phyloP scores from a whole-genome alignment of 2,888 invertebrate species.

The Ceraclea dissimilis region DNA sequence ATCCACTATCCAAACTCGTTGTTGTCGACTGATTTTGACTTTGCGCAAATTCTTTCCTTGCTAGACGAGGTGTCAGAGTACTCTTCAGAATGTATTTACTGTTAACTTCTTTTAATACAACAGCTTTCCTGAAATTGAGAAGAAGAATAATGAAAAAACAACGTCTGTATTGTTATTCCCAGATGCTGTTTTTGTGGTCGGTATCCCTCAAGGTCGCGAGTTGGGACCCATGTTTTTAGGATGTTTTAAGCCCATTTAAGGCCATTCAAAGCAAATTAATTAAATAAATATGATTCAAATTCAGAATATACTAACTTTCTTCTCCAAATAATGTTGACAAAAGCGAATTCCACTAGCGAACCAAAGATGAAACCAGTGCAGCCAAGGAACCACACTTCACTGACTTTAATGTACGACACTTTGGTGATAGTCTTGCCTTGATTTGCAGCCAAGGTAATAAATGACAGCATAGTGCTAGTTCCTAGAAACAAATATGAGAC shows the following conservation, averaged over 20 bases:
- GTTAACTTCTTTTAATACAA: conserved; percentile 64
- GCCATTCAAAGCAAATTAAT: too few relatives aligned
- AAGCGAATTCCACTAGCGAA: conserved; percentile 79
- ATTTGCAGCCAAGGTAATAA: conserved; percentile 81
- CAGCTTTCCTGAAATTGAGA: conserved; percentile 50
- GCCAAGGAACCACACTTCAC: conserved; percentile 83
- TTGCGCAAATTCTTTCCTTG: conserved; percentile 60
- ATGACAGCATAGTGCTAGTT: conserved; percentile 79
- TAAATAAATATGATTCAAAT: not conserved
- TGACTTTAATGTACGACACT: conserved; percentile 83
- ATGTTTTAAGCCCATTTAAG: too few relatives aligned
- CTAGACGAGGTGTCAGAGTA: conserved; percentile 69
- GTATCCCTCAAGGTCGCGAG: too few relatives aligned
- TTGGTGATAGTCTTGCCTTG: conserved; percentile 80
- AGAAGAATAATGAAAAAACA: too few relatives aligned
- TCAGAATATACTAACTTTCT: conserved; percentile 52
- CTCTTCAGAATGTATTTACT: conserved; percentile 80
- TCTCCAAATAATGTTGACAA: conserved; percentile 83
- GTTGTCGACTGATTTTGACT: conserved; percentile 58
- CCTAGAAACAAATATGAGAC: conserved; percentile 42
- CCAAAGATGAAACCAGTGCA: conserved; percentile 80
- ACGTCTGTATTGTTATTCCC: too few relatives aligned
- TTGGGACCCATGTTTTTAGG: too few relatives aligned
- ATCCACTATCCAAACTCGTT: conserved; percentile 57
- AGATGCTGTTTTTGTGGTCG: too few relatives aligned